Base-by-base conservation (phyloP, 2,113 vertebrate genomes). In the Pelodiscus sinensis region DNA sequence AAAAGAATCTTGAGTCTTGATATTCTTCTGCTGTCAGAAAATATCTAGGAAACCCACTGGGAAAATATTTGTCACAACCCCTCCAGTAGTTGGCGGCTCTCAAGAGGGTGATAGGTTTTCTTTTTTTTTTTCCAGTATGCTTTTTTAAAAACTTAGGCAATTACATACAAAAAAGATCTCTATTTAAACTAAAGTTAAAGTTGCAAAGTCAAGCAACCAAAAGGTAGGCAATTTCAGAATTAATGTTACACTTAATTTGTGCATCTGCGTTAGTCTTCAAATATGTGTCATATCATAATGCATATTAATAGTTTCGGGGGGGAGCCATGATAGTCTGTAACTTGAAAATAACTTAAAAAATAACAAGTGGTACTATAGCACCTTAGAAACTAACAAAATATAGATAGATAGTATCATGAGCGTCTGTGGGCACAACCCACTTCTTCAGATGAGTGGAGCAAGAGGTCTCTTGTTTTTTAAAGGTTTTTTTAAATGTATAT, bases 121-220 rank as follows among this genome's bases (percentile, higher is more conserved):
- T 68, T 35, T n/a, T 35, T 68, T 19, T 60, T 60, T 60, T 73
- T 75, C 6, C 71, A 44, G 21, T 75, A 44, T 44, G 35, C 21
- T 50, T 24, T 75, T 22, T 14, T 4, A 13, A 44, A 25, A 75
- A 44, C 38, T 75, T 50, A 75, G 73, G 38, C 44, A 44, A 50
- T 75, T 18, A 10, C 31, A 75, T 50, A 25, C 3, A 68, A 75
- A 25, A 44, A 75, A 75, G 91, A 88, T 79, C 81, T 68, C 62
- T n/a, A n/a, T 68, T 68, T 68, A 18, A 35, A 35, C 19, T 31
- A 10, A 68, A 35, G 84, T 44, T 94, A 94, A 92, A 68, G 57
- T 58, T 89, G 75, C 27, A 89, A 89, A 84, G 21, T 52, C 86
- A 94, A 94, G 71, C 35, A 71, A 77, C 92, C 71, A 35, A 14